Percentiles rank a stretch among this genome's conserved stretches.
Conservation (phyloP, 2,113 vertebrate genomes). For the Eolophus roseicapilla region DNA sequence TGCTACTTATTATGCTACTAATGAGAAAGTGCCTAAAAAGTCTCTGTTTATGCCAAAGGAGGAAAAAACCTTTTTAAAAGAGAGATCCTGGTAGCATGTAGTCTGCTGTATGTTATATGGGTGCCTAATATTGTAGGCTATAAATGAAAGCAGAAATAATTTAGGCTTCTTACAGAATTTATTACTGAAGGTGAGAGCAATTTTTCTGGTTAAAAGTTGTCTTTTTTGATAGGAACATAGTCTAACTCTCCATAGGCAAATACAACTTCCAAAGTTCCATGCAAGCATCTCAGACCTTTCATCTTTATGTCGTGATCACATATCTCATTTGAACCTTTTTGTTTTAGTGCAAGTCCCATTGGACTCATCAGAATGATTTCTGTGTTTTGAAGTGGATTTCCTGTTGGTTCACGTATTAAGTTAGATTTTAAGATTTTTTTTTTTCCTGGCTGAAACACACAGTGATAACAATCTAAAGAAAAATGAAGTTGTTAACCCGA, state of each 20-base stretch:
- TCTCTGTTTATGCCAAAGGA: neutral
- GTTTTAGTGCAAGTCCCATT: neutral
- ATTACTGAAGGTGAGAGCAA: neutral
- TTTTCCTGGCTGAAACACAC: neutral
- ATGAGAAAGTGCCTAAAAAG: neutral
- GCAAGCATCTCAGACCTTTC: neutral
- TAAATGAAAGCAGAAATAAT: neutral
- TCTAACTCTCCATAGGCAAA: neutral
- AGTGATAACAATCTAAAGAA: neutral
- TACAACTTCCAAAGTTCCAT: neutral
- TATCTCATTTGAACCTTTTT: neutral
- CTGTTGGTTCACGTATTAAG: neutral
- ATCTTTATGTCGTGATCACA: neutral
- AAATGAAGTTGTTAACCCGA: neutral
- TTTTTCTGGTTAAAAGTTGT: neutral
- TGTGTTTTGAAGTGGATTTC: constrained; percentile 19
- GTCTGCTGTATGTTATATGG: neutral
- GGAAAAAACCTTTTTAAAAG: neutral
- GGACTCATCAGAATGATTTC: neutral
- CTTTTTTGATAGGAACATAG: neutral
- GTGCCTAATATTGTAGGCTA: neutral
- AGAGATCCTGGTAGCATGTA: neutral
- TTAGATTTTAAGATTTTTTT: neutral
- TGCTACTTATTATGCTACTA: neutral
- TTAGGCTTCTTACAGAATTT: neutral